phyloP scores from a whole-genome alignment of 2,113 vertebrate genomes.

The Pycnonotus jocosus region DNA sequence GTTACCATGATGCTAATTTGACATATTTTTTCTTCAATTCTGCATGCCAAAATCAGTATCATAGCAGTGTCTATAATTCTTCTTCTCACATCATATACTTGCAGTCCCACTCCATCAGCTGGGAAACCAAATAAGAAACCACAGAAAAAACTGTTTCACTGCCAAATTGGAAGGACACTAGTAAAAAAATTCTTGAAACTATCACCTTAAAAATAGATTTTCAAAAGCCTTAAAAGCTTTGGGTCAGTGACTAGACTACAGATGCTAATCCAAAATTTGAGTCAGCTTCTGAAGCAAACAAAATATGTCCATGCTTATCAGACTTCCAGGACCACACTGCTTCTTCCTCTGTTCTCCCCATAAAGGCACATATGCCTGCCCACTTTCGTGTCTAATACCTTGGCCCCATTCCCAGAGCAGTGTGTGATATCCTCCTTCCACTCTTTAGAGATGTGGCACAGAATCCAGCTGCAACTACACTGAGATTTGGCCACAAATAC shows the following conservation, averaged over 20 bases:
- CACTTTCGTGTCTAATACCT: neutral
- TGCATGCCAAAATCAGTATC: neutral
- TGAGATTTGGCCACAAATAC: neutral
- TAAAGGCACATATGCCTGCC: neutral
- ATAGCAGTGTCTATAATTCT: neutral
- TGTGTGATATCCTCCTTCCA: neutral
- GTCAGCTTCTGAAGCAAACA: neutral
- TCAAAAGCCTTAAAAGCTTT: neutral
- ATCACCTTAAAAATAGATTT: neutral
- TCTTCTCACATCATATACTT: neutral
- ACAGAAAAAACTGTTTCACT: neutral
- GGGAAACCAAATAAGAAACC: neutral
- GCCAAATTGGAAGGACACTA: neutral
- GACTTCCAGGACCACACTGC: neutral
- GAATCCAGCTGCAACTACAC: neutral
- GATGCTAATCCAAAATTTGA: neutral
- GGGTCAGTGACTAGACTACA: neutral
- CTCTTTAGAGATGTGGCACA: conserved; percentile 5
- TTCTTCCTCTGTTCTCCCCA: neutral
- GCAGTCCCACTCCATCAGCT: neutral
- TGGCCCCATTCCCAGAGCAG: neutral
- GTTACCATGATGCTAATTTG: neutral
- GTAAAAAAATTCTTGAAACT: neutral
- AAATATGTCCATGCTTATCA: neutral
- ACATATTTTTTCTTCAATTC: neutral